A percentile compares a stretch with the other conserved stretches of the same genome.
These are phyloP conservation scores for Hycleus phaleratus DNA, from an alignment of 1,140 invertebrate species.

Conservation along the genomic window DNA sequence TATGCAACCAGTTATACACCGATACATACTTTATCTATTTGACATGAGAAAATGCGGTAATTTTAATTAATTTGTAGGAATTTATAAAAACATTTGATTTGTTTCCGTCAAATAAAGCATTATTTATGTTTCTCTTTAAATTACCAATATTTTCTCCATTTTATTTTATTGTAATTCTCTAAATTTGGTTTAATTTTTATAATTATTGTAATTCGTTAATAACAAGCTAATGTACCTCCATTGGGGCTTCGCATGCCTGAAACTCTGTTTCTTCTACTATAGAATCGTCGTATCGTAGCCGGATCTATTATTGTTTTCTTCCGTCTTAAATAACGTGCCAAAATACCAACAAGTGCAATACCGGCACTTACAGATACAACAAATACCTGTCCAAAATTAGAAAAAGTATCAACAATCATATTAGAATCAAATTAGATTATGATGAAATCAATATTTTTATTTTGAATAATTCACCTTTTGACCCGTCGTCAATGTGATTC, in stretches of 20 bases:
- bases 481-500: slow-evolving; percentile 30
- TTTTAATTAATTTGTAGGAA: too few species aligned
- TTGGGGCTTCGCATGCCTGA: slow-evolving; percentile 56
- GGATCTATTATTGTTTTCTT: slow-evolving; percentile 46
- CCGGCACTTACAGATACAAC: slow-evolving; percentile 45
- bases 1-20: too few species aligned
- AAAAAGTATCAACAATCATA: neutral
- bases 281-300: slow-evolving; percentile 44
- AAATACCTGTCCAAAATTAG: slow-evolving; percentile 37
- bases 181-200: too few species aligned
- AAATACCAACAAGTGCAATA: slow-evolving; percentile 51
- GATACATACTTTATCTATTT: too few species aligned
- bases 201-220: too few species aligned
- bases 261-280: slow-evolving; percentile 47
- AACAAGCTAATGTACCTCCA: slow-evolving; percentile 40
- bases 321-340: slow-evolving; percentile 53
- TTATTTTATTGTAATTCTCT: too few species aligned
- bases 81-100: too few species aligned
- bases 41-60: too few species aligned
- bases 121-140: too few species aligned
- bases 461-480: slow-evolving; percentile 32
- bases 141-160: too few species aligned
- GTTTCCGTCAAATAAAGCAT: too few species aligned
- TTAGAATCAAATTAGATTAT: neutral
- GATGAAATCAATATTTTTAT: neutral